Base-by-base conservation (phyloP, 2,113 vertebrate genomes). In the Ceratotherium simum region DNA sequence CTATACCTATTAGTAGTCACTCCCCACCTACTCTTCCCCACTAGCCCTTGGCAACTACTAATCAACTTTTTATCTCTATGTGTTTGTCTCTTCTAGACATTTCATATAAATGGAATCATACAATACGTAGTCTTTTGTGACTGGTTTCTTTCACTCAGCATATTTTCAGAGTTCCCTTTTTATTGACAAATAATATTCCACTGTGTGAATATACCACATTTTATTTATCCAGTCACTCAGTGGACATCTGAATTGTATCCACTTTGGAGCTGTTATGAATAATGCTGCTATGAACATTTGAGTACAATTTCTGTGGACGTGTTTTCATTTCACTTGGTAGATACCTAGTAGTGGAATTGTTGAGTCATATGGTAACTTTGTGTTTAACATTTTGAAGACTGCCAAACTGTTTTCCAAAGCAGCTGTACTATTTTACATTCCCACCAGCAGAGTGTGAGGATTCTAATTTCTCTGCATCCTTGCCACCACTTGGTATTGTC, bases 101-200 rank as follows among this genome's bases (percentile, higher is more conserved):
- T 92, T 90, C 62, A 20, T 83, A 82, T 81, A 73, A 90, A 36
- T 73, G 48, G 46, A 78, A 79, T 62, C 51, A 54, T 27, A 78
- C 8, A 83, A 18, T 58, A 29, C 70, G 13, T 81, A 33, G 33
- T 82, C 60, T 92, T 81, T 81, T 75, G 48, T 76, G 62, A 48
- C 36, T 64, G 4, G 17, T 56, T 81, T 87, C 48, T 90, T 88
- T 78, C 65, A 51, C 8, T 39, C 58, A 39, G 21, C 70, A 51
- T 70, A 65, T 95, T 94, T 88, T 91, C 70, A 95, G 58, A 10
- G 69, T n/a, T 96, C 85, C 16, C 67, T 89, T 65, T 85, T 83
- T 83, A 48, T 73, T 18, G 73, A 67, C 20, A 58, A 90, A 18
- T 58, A 46, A 64, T 69, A 46, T n/a, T 82, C 89, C 21, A 86